These are phyloP conservation scores for Plutella xylostella DNA, from an alignment of 2,888 invertebrate species.

Conservation along the genomic window DNA sequence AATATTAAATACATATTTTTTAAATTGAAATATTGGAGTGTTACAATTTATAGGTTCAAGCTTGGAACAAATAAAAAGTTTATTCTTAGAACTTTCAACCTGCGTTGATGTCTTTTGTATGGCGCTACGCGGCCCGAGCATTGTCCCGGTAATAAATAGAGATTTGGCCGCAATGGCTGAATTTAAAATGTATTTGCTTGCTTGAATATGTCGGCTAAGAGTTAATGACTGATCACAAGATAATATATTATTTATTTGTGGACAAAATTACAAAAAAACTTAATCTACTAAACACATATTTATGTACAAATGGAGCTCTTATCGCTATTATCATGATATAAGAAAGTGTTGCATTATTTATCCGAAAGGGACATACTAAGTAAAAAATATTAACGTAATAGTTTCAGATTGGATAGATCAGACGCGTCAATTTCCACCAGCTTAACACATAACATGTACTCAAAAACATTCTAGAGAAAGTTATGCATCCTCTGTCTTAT, in stretches of 20 bases:
- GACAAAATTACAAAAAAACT: background rate
- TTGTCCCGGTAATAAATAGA: too few relatives aligned
- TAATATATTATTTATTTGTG: background rate
- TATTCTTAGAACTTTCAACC: too few relatives aligned
- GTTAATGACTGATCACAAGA: background rate
- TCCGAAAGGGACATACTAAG: background rate
- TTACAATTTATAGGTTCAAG: too few relatives aligned
- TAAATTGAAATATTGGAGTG: too few relatives aligned
- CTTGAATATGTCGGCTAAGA: too few relatives aligned
- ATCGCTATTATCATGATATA: background rate
- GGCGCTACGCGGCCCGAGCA: too few relatives aligned
- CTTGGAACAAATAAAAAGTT: too few relatives aligned
- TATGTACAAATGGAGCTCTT: background rate
- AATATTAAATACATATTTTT: too few relatives aligned
- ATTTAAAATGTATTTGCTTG: too few relatives aligned
- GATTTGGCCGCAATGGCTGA: too few relatives aligned
- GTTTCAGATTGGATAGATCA: background rate
- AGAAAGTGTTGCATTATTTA: background rate
- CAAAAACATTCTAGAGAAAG: background rate
- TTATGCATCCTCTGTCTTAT: slow-evolving; percentile 13
- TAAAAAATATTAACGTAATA: background rate
- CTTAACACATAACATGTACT: background rate
- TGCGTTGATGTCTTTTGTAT: too few relatives aligned
- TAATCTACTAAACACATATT: background rate
- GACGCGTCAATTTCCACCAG: background rate